Percentiles rank a stretch among this genome's conserved stretches.
These are phyloP conservation scores for Ichneumon xanthorius DNA, from an alignment of 2,888 invertebrate species.

Conservation along the genomic window DNA sequence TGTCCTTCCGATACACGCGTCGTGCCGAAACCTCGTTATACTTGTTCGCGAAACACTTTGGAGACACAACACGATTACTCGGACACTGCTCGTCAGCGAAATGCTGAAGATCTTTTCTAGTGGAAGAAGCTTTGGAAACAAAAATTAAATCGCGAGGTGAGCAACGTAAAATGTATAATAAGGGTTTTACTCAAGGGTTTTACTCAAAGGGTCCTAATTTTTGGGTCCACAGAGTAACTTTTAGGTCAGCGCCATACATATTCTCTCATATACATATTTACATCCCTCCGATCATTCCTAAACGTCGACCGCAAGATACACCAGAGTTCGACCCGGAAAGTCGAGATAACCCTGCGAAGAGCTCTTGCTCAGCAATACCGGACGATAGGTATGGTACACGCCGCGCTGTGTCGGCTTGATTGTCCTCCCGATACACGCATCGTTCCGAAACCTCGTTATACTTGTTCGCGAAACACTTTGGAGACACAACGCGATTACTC, in stretches of 20 bases:
- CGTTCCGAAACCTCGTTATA: neutral
- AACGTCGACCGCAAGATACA: constrained; percentile 59
- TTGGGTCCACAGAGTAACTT: too few species aligned
- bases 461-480: neutral
- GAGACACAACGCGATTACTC: neutral
- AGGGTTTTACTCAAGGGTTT: too few species aligned
- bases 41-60: neutral
- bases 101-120: neutral
- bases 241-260: constrained; percentile 4
- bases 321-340: constrained; percentile 49
- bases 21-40: neutral
- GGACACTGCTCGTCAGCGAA: neutral
- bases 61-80: neutral
- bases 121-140: neutral
- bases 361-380: constrained; percentile 71
- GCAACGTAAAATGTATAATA: neutral
- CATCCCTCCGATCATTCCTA: constrained; percentile 60
- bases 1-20: constrained; percentile 39
- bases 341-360: constrained; percentile 63
- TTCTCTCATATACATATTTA: constrained; percentile 54
- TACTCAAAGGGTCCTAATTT: too few species aligned
- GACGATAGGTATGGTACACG: constrained; percentile 33
- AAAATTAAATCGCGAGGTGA: neutral
- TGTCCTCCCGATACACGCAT: constrained; percentile 41
- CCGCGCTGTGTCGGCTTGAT: constrained; percentile 18